Conservation (phyloP, 1,140 invertebrate genomes). For the Camponotus pennsylvanicus region DNA sequence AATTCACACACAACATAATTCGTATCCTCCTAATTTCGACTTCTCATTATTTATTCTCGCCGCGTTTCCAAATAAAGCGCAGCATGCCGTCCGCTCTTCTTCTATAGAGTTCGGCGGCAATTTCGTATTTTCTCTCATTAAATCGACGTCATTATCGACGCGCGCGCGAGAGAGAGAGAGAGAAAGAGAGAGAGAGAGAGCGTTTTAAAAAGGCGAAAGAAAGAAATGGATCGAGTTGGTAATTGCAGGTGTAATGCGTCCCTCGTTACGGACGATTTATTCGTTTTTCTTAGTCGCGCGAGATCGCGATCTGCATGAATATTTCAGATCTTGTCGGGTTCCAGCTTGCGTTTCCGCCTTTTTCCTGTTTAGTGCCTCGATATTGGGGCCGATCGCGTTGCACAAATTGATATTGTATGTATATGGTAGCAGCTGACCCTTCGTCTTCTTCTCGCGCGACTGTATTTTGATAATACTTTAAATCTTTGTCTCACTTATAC, state of each 20-base stretch:
- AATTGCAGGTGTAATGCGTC: slow-evolving; percentile 67
- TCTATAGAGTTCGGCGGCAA: slow-evolving; percentile 34
- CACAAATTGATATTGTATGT: background rate
- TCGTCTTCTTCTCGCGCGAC: background rate
- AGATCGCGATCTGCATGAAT: slow-evolving; percentile 55
- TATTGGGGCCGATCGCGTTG: slow-evolving; percentile 21
- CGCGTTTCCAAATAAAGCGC: slow-evolving; percentile 56
- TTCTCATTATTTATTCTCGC: slow-evolving; percentile 48
- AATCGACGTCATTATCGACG: slow-evolving; percentile 64
- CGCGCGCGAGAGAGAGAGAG: background rate
- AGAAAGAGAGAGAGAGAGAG: background rate
- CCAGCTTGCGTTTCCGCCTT: slow-evolving; percentile 55
- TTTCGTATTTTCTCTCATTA: slow-evolving; percentile 71
- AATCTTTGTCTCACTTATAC: slow-evolving; percentile 3
- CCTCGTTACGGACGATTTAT: slow-evolving; percentile 68
- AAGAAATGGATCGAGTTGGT: slow-evolving; percentile 49
- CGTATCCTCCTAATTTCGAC: slow-evolving; percentile 43
- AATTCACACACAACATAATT: slow-evolving; percentile 63
- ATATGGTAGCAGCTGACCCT: slow-evolving; percentile 31
- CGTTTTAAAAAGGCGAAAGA: slow-evolving; percentile 4
- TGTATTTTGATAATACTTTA: slow-evolving; percentile 30
- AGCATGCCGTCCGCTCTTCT: background rate
- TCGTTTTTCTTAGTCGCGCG: slow-evolving; percentile 37
- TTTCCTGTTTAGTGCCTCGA: slow-evolving; percentile 39
- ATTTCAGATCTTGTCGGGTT: slow-evolving; percentile 35